Conservation (phyloP, 2,797 vertebrate genomes). For the Gouania willdenowi region DNA sequence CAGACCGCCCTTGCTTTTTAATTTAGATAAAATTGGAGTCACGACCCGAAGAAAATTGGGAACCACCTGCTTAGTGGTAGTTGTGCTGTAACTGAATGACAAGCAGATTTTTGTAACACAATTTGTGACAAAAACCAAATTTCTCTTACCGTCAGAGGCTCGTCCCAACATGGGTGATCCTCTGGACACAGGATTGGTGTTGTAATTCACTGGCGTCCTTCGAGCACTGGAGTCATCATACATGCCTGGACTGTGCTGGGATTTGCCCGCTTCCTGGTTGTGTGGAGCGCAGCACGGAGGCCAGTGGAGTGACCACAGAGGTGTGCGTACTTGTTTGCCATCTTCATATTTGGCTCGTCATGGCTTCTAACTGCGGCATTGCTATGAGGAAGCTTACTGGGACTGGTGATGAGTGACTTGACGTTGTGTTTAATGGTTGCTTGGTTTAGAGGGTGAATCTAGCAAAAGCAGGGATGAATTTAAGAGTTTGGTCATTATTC, state of each 20-base stretch:
- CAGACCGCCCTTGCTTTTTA: too few relatives aligned
- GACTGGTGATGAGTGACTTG: conserved; percentile 94
- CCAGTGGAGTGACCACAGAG: conserved; percentile 91
- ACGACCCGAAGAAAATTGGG: too few relatives aligned
- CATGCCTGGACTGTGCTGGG: conserved; percentile 92
- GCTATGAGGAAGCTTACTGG: conserved; percentile 82
- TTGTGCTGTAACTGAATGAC: too few relatives aligned
- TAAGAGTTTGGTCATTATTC: neutral
- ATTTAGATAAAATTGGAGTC: too few relatives aligned
- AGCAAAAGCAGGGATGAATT: conserved; percentile 71
- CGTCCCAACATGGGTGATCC: conserved; percentile 91
- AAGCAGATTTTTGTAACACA: too few relatives aligned
- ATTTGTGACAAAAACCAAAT: conserved; percentile 1
- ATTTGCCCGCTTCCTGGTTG: conserved; percentile 86
- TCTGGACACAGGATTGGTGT: conserved; percentile 83
- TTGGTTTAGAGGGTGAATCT: conserved; percentile 82
- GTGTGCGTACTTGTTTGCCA: conserved; percentile 86
- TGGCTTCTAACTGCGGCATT: conserved; percentile 85
- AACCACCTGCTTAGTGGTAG: too few relatives aligned
- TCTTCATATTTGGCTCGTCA: conserved; percentile 90
- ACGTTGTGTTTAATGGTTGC: conserved; percentile 97
- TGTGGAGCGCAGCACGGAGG: conserved; percentile 93
- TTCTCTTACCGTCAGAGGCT: conserved; percentile 79
- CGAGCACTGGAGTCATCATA: conserved; percentile 92
- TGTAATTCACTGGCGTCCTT: conserved; percentile 91